Evolutionary conservation across 2,797 vertebrate genomes (phyloP).

Genomic region (Heteromormyrus szaboi): DNA sequence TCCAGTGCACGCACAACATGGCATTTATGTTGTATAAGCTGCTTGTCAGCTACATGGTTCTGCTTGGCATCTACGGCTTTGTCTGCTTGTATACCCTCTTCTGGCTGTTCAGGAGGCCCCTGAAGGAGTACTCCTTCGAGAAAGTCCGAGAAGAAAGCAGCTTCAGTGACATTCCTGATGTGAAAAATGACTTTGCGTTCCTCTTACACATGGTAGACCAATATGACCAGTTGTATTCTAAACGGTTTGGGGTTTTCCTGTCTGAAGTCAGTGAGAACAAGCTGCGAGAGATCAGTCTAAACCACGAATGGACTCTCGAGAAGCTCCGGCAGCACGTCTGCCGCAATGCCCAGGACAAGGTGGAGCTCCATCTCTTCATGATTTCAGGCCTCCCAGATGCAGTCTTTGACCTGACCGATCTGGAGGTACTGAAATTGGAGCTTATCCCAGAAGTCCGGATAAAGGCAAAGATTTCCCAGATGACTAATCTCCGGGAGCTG

Average conservation of each 20-base stretch:
- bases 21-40: constrained; percentile 96
- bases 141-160: constrained; percentile 97
- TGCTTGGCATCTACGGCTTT: constrained; percentile 88
- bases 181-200: constrained; percentile 98
- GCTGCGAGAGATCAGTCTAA: constrained; percentile 88
- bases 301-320: constrained; percentile 96
- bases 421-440: constrained; percentile 91
- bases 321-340: constrained; percentile 89
- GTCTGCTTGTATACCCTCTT: constrained; percentile 95
- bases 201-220: constrained; percentile 98
- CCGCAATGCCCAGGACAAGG: constrained; percentile 85
- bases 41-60: constrained; percentile 88
- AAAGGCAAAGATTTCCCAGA: constrained; percentile 93
- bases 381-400: constrained; percentile 89
- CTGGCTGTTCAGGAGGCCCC: constrained; percentile 90
- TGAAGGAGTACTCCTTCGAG: constrained; percentile 98
- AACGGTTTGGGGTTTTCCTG: constrained; percentile 92
- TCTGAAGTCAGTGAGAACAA: constrained; percentile 98
- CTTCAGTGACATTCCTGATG: constrained; percentile 97
- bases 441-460: constrained; percentile 93
- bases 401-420: constrained; percentile 89
- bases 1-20: constrained; percentile 97
- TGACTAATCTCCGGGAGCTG: constrained; percentile 91
- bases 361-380: constrained; percentile 94
- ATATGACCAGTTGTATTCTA: constrained; percentile 94